A percentile compares a stretch with the other conserved stretches of the same genome.
Conservation (phyloP, 2,888 invertebrate genomes). For the Syrphus vitripennis region DNA sequence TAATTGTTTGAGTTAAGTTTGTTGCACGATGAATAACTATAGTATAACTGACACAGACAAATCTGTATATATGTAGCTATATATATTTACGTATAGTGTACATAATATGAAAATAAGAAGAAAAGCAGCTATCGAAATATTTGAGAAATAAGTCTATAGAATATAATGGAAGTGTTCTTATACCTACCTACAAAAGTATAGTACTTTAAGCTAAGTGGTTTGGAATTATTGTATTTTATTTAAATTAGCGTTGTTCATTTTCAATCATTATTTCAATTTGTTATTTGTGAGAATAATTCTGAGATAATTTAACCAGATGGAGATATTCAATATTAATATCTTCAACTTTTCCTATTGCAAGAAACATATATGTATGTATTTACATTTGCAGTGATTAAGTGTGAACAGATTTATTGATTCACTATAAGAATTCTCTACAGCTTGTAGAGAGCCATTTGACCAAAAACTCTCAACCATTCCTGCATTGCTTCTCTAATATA, state of each 20-base stretch:
- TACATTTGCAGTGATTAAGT: no score
- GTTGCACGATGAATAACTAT: conserved; percentile 13
- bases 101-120: not conserved
- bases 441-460: no score
- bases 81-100: not conserved
- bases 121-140: not conserved
- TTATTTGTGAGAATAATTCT: conserved; percentile 18
- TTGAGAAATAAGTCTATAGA: not conserved
- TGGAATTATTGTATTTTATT: conserved; percentile 25
- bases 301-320: not conserved
- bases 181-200: not conserved
- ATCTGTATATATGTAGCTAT: not conserved
- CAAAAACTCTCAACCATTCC: no score
- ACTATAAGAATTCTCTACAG: no score
- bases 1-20: conserved; percentile 58
- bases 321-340: no score
- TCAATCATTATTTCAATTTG: conserved; percentile 40
- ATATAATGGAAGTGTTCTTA: not conserved
- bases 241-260: conserved; percentile 42
- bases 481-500: no score
- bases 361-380: no score
- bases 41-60: conserved; percentile 1
- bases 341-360: no score
- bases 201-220: conserved; percentile 22
- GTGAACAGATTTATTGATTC: no score